phyloP scores from a whole-genome alignment of 2,113 vertebrate species.

The Dasyprocta punctata region DNA sequence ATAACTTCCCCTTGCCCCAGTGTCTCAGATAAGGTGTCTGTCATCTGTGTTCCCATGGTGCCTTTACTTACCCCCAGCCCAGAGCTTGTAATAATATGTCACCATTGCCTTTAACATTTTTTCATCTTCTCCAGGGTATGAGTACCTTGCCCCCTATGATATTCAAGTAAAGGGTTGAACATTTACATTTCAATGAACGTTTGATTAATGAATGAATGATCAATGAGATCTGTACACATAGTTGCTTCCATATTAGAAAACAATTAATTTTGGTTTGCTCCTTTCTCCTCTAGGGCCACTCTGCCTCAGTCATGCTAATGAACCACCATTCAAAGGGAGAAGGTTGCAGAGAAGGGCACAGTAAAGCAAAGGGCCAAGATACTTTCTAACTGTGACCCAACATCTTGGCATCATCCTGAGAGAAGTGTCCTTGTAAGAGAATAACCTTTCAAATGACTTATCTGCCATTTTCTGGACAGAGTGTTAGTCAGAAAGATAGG shows the following conservation, averaged over 20 bases:
- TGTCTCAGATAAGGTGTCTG: not conserved
- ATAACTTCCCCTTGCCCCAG: not conserved
- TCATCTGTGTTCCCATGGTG: not conserved
- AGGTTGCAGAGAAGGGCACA: not conserved
- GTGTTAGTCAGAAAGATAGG: not conserved
- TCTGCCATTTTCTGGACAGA: slow-evolving; percentile 19
- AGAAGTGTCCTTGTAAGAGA: not conserved
- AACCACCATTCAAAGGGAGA: not conserved
- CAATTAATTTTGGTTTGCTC: not conserved
- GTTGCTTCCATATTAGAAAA: not conserved
- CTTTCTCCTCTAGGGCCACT: not conserved
- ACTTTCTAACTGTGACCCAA: not conserved
- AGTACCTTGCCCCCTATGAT: not conserved
- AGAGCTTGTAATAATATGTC: not conserved
- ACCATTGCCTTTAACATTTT: not conserved
- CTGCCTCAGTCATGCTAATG: not conserved
- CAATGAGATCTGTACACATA: not conserved
- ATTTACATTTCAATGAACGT: not conserved
- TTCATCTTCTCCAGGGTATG: not conserved
- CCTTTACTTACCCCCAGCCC: not conserved
- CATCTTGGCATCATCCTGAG: not conserved
- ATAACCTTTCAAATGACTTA: slow-evolving; percentile 6
- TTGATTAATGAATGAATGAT: slow-evolving; percentile 4
- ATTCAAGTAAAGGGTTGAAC: not conserved
- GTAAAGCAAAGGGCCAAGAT: not conserved